phyloP scores from a whole-genome alignment of 2,113 vertebrate species.

The Mola mola region DNA sequence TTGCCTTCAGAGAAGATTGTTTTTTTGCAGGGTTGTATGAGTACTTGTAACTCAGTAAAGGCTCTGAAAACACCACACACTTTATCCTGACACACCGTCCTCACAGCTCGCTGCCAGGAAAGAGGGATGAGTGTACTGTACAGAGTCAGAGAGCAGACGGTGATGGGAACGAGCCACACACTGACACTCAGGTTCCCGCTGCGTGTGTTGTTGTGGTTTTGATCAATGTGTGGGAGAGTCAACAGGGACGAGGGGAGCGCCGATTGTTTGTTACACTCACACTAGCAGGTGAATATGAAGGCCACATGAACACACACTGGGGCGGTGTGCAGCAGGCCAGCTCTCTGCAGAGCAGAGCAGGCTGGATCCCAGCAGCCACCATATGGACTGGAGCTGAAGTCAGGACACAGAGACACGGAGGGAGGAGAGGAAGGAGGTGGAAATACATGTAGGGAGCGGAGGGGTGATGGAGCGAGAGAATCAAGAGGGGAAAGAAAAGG shows the following conservation, averaged over 20 bases:
- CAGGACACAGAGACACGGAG: constrained; percentile 39
- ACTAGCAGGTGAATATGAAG: constrained; percentile 16
- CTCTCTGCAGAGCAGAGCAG: constrained; percentile 70
- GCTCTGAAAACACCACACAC: background rate
- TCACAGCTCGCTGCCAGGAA: constrained; percentile 8
- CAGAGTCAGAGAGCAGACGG: constrained; percentile 53
- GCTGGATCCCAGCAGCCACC: constrained; percentile 78
- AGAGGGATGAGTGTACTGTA: constrained; percentile 31
- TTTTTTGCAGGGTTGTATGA: no score
- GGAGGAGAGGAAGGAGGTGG: background rate
- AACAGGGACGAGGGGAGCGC: constrained; percentile 2
- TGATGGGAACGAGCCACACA: constrained; percentile 23
- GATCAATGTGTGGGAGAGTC: constrained; percentile 36
- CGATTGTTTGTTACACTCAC: constrained; percentile 8
- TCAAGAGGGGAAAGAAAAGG: background rate
- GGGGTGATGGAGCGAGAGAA: background rate
- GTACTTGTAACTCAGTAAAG: no score
- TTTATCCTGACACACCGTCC: constrained; percentile 13
- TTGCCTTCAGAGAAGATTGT: no score
- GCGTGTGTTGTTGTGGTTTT: constrained; percentile 31
- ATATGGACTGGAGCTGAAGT: constrained; percentile 78
- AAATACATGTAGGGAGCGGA: background rate
- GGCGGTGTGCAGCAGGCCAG: constrained; percentile 65
- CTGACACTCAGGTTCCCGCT: constrained; percentile 8
- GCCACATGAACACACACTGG: constrained; percentile 38